Percentiles rank a stretch among this genome's conserved stretches.
These are phyloP conservation scores for Liparis tanakae DNA, from an alignment of 2,797 vertebrate genomes.

Conservation along the genomic window DNA sequence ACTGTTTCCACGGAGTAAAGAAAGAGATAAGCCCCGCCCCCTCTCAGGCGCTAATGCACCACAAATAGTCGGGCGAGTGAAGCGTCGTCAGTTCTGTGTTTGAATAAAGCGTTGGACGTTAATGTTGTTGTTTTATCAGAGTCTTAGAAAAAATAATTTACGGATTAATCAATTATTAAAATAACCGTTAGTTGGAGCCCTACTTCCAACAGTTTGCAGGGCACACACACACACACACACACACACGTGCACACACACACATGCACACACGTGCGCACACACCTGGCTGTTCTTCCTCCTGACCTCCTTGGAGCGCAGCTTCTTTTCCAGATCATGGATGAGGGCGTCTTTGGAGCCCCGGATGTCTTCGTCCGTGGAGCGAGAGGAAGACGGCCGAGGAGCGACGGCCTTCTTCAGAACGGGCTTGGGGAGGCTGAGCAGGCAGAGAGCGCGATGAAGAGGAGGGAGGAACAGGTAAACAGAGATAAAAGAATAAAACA, in stretches of 20 bases:
- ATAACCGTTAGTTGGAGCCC: no score
- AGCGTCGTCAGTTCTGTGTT: no score
- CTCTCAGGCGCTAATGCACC: no score
- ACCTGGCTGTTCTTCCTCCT: slow-evolving; percentile 91
- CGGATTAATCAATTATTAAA: no score
- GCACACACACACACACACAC: slow-evolving; percentile 7
- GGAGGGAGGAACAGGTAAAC: neutral
- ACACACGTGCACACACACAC: slow-evolving; percentile 8
- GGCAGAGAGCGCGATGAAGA: neutral
- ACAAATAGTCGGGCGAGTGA: no score
- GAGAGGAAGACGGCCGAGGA: slow-evolving; percentile 81
- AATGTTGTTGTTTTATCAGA: no score
- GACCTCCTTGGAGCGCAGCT: slow-evolving; percentile 90
- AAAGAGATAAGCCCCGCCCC: no score
- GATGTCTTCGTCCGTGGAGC: slow-evolving; percentile 91
- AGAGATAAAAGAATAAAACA: neutral
- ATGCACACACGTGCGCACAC: slow-evolving; percentile 16
- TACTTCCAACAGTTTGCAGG: neutral
- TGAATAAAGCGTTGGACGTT: no score
- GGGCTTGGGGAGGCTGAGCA: slow-evolving; percentile 87
- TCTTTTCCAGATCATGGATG: slow-evolving; percentile 96
- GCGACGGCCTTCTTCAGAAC: slow-evolving; percentile 85
- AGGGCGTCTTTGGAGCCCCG: slow-evolving; percentile 96
- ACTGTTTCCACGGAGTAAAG: no score
- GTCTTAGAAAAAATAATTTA: no score